Base-by-base conservation (phyloP, 2,888 invertebrate genomes). In the Emmelina monodactyla region DNA sequence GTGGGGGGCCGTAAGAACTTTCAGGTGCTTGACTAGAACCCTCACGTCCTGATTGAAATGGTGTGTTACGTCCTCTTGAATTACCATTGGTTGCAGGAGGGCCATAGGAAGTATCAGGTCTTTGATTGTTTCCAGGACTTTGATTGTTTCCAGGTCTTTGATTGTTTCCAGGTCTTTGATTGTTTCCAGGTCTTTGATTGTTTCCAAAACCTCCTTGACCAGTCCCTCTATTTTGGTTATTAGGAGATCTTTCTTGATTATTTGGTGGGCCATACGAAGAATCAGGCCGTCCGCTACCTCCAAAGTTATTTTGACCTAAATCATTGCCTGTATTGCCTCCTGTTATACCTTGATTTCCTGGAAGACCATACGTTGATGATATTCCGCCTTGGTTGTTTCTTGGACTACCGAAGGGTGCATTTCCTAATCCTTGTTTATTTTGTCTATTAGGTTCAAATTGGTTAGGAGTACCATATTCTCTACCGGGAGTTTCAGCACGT, bases 1-100 rank as follows among this genome's bases (percentile, higher is more conserved):
- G 52, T 22, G 76, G 75, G 16, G 71, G 61, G 2, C 73, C 75
- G 40, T 76, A 75, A 4, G 75, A 69, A 37, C 52, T 65, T 22
- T 69, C 66, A 3, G 72, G 72, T 32, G 43, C 47, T 47, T 64
- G 61, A 14, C 57, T 55, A 35, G 53, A 56, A 10, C 54, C 55
- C 22, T 46, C 40, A 3, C 48, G 47, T 19, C 48, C 49, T 7
- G 44, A 45, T 10, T 44, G 49, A 32, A 46, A 49, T n/a, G n/a
- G n/a, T n/a, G n/a, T n/a, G n/a, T 25, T 25, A 25, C n/a, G 3
- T 3, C n/a, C n/a, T 4, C 25, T 9, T 11, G 11, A 3, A 13
- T 34, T 13, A 5, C 48, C 44, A 12, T 57, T 53, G 6, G 43
- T 43, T n/a, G 50, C 45, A 10, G n/a, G 33, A 16, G 60, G 14